Base-by-base conservation (phyloP, 2,888 invertebrate genomes). In the Heliconius aoede region DNA sequence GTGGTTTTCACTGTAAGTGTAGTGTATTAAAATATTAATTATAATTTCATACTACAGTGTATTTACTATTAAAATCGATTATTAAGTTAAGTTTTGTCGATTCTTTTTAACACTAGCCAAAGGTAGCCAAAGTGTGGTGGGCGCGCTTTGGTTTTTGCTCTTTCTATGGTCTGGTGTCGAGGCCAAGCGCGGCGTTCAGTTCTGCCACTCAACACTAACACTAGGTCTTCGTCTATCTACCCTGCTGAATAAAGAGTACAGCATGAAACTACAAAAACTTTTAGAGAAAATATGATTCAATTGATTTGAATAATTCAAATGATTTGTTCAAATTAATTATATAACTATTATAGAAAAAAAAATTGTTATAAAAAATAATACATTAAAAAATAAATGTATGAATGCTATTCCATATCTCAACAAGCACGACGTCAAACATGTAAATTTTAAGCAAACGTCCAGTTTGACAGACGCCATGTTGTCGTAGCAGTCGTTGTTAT, bases 361-460 rank as follows among this genome's bases (percentile, higher is more conserved):
- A 36, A 36, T 36, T 36, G 36, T 36, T 36, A 36, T 55, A 24
- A 55, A 55, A n/a, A 24, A 11, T 8, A 58, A n/a, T 58, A 58
- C n/a, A 58, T 26, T 51, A 24, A 26, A 60, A 18, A 60, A 15
- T 18, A 15, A 60, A 26, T 0, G 15, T 32, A 5, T n/a, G 13
- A 64, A n/a, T n/a, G 3, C 1, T 4, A 13, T 1, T 32, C n/a
- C 24, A n/a, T 64, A 64, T 36, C 32, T 24, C 13, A 36, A 64
- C 11, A 36, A n/a, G n/a, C 1, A 36, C 32, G 15, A 15, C 15
- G 24, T 0, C 65, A 24, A 24, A 65, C 18, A n/a, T 36, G 36
- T 40, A 65, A 24, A 40, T 65, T 64, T 36, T 64, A 64, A 36
- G 36, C 64, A 36, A 65, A 36, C 24, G 36, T 36, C 65, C 24